Evolutionary conservation across 2,113 vertebrate genomes (phyloP).

Genomic region (Cyanistes caeruleus): DNA sequence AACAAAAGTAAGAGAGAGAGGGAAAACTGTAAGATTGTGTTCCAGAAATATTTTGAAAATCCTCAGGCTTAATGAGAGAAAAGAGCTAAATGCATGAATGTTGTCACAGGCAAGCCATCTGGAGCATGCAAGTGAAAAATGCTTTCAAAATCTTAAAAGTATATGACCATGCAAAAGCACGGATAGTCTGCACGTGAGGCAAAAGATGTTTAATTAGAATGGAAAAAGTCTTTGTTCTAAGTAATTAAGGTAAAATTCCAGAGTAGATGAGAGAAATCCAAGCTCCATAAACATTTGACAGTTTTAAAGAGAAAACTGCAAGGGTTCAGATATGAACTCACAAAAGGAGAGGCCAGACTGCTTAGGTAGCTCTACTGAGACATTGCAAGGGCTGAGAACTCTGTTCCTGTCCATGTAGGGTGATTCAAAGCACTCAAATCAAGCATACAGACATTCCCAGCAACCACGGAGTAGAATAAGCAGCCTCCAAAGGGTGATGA

Average conservation of each 20-base stretch:
- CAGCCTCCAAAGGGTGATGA: not conserved
- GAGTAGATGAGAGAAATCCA: not conserved
- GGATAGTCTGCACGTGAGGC: not conserved
- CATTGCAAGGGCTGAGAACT: not conserved
- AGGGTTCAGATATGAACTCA: not conserved
- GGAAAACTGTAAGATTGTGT: not conserved
- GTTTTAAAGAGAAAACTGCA: not conserved
- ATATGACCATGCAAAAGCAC: not conserved
- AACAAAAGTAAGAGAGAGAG: not conserved
- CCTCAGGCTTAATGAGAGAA: not conserved
- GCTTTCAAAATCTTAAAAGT: slow-evolving; percentile 9
- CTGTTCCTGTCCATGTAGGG: not conserved
- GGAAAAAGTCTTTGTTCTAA: slow-evolving; percentile 22
- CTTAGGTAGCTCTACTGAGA: not conserved
- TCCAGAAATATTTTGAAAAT: slow-evolving; percentile 30
- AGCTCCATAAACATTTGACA: not conserved
- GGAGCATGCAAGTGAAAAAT: not conserved
- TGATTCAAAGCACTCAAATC: not conserved
- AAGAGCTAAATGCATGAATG: not conserved
- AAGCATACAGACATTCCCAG: not conserved
- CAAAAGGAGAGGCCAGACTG: not conserved
- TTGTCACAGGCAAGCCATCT: slow-evolving; percentile 5
- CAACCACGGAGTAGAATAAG: not conserved
- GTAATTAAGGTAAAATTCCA: not conserved
- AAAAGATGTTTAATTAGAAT: slow-evolving; percentile 30